Percentiles rank a stretch among this genome's conserved stretches.
phyloP scores from a whole-genome alignment of 2,797 vertebrate genomes.

The Antrozous pallidus region DNA sequence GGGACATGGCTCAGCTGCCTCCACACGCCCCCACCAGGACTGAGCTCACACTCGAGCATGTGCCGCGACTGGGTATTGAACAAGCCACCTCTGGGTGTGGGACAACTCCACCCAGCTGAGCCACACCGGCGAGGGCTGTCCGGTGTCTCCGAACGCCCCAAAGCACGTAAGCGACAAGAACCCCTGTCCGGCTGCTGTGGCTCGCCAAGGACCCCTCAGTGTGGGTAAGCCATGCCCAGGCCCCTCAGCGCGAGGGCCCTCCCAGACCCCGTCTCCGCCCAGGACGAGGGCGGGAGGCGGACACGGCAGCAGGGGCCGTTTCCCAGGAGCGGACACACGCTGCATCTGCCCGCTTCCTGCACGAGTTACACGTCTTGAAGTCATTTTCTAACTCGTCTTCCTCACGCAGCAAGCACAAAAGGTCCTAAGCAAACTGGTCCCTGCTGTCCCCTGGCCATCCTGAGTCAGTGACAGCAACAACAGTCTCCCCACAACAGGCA shows the following conservation, averaged over 20 bases:
- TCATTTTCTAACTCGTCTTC: neutral
- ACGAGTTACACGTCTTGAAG: rapidly evolving
- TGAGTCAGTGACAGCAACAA: rapidly evolving
- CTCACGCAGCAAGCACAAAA: neutral
- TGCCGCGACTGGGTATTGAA: too few relatives aligned
- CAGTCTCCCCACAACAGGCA: neutral
- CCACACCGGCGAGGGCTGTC: too few relatives aligned
- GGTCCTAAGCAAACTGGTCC: neutral
- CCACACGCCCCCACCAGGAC: too few relatives aligned
- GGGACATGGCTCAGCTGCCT: too few relatives aligned
- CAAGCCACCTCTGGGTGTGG: too few relatives aligned
- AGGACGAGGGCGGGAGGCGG: neutral
- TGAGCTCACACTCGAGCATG: too few relatives aligned
- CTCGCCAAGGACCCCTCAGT: neutral
- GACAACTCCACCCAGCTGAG: too few relatives aligned
- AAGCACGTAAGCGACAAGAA: neutral
- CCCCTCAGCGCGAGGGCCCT: neutral
- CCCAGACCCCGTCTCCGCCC: rapidly evolving
- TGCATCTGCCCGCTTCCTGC: too few relatives aligned
- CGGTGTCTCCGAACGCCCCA: neutral
- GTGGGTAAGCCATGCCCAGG: rapidly evolving
- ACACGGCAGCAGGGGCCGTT: neutral
- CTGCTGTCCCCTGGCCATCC: rapidly evolving
- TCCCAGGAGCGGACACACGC: neutral
- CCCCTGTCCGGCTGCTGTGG: too few relatives aligned